Conservation (phyloP, 2,888 invertebrate genomes). For the Tipula helvola region DNA sequence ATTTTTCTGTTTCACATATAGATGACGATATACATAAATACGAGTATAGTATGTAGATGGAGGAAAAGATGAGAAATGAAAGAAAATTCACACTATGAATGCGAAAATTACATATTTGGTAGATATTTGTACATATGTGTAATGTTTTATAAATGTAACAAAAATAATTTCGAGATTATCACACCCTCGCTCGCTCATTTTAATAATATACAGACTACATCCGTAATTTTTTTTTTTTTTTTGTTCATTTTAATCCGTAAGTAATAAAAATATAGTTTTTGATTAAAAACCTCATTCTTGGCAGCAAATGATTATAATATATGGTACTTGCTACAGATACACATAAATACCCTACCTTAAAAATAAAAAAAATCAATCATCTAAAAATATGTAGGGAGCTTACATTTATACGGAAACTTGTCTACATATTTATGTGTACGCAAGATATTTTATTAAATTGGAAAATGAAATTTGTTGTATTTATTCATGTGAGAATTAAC, state of each 20-base stretch:
- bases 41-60: not conserved
- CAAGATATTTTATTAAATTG: no score
- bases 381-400: not conserved
- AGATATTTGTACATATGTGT: not conserved
- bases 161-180: not conserved
- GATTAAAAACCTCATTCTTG: not conserved
- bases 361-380: not conserved
- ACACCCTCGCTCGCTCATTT: not conserved
- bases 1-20: not conserved
- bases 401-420: no score
- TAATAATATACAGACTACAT: not conserved
- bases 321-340: not conserved
- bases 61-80: not conserved
- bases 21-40: not conserved
- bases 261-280: slow-evolving; percentile 4
- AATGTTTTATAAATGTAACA: not conserved
- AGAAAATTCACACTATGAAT: not conserved
- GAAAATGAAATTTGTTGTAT: no score
- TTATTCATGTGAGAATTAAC: no score
- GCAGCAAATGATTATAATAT: not conserved
- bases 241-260: not conserved
- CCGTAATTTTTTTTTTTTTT: not conserved
- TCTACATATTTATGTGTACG: no score
- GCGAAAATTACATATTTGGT: not conserved
- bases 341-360: not conserved